Evolutionary conservation across 2,797 vertebrate genomes (phyloP), one percentile per base, ranked within the genome.

Genomic region (Naso thynnoides): DNA sequence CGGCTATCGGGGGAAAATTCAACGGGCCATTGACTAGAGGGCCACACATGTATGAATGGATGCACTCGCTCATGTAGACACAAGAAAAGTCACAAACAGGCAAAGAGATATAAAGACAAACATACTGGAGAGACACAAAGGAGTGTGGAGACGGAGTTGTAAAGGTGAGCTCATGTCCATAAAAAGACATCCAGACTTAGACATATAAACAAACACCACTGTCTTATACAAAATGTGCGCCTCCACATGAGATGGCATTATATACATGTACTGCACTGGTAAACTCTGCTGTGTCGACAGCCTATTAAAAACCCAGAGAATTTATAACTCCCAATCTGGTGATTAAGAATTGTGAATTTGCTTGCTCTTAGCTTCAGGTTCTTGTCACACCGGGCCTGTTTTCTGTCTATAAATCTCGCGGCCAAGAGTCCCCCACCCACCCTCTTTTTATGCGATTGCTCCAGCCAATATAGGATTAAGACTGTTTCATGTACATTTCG

Each of bases 371-470:
- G 83, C 79, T 85, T 91, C 88, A 76, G 82, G 77, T 89, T 90
- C 89, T 85, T 86, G 91, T 94, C 92, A 93, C 94, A 90, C 87
- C 57, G 86, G 91, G 81, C 90, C 86, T 94, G 89, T 94, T 95
- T 94, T 91, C 87, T 89, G 81, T 94, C 94, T 85, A 92, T 95
- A 95, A 95, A 95, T 95, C 94, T 95, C 89, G 91, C 90, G 78
- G 93, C 93, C 93, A 93, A 87, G 76, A 85, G 83, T 44, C 75
- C 29, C 39, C 11, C 27, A 63, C 53, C 64, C 67, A 29, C 33
- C 55, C 67, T 31, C 29, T 57, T 74, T 84, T 86, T 78, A 85
- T 91, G 86, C 66, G 64, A 89, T 85, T 65, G 76, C 86, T 90
- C 77, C 82, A 89, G 81, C 83, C n/a, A 84, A 91, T 91, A 92